These are phyloP conservation scores for Scalopus aquaticus DNA, from an alignment of 2,113 vertebrate species.

Conservation along the genomic window DNA sequence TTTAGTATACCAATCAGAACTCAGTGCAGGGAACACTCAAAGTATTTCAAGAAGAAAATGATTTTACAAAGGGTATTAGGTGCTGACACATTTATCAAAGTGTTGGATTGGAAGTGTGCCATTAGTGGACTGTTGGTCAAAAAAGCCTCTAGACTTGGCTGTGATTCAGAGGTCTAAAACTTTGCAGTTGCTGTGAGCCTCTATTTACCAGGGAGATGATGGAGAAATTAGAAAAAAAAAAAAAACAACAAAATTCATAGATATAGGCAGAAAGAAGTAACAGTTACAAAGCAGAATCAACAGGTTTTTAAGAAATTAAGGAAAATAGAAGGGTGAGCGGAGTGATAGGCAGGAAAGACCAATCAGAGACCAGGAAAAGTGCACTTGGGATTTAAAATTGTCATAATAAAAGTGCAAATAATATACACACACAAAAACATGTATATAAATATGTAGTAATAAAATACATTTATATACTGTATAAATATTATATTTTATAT, in stretches of 20 bases:
- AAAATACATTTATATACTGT: too few relatives aligned
- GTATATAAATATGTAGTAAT: too few relatives aligned
- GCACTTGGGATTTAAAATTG: neutral
- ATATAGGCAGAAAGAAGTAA: neutral
- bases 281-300: neutral
- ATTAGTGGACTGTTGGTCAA: neutral
- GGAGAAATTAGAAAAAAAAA: neutral
- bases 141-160: neutral
- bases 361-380: neutral
- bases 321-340: neutral
- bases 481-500: too few relatives aligned
- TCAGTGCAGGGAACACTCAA: neutral
- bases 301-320: neutral
- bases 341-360: neutral
- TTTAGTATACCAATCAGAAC: neutral
- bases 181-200: neutral
- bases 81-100: neutral
- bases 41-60: neutral
- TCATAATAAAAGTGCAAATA: neutral
- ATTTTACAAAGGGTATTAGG: neutral
- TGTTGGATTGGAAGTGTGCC: neutral
- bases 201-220: neutral
- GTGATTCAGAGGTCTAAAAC: neutral
- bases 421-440: neutral
- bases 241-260: neutral